A percentile compares a stretch with the other conserved stretches of the same genome.
These are phyloP conservation scores for Arctia plantaginis DNA, from an alignment of 2,888 invertebrate genomes.

Conservation along the genomic window DNA sequence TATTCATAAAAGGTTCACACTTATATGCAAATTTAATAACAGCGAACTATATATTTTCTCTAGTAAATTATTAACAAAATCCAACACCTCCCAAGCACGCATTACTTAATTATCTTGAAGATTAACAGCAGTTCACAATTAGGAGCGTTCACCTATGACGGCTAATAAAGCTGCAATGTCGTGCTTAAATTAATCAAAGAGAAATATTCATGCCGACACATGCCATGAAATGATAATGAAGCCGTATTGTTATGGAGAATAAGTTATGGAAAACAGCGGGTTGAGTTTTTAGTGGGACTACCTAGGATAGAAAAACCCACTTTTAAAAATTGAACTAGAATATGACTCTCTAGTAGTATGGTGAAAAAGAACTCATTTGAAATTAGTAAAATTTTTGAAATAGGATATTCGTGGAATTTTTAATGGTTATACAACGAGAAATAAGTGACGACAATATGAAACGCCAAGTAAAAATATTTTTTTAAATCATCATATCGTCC, in stretches of 20 bases:
- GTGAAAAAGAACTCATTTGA: not conserved
- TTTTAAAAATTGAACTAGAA: not conserved
- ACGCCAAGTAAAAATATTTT: too few species aligned
- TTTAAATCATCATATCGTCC: too few species aligned
- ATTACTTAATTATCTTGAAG: constrained; percentile 43
- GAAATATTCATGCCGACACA: constrained; percentile 85
- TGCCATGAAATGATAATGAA: constrained; percentile 85
- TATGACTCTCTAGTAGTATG: too few species aligned
- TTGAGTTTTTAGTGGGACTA: not conserved
- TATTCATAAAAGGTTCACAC: not conserved
- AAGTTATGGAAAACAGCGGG: constrained; percentile 47
- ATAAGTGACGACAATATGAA: too few species aligned
- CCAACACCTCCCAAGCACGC: constrained; percentile 15
- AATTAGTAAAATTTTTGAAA: not conserved
- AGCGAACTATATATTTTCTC: not conserved
- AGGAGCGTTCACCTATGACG: constrained; percentile 57
- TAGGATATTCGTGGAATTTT: too few species aligned
- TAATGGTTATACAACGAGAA: too few species aligned
- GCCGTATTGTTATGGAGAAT: constrained; percentile 62
- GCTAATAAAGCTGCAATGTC: constrained; percentile 72
- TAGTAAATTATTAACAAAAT: constrained; percentile 15
- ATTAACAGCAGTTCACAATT: constrained; percentile 33
- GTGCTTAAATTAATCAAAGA: constrained; percentile 82
- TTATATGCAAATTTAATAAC: not conserved
- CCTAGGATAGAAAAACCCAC: not conserved